Percentiles rank a stretch among this genome's conserved stretches.
Conservation (phyloP, 2,797 vertebrate genomes). For the Sebastes itinus region DNA sequence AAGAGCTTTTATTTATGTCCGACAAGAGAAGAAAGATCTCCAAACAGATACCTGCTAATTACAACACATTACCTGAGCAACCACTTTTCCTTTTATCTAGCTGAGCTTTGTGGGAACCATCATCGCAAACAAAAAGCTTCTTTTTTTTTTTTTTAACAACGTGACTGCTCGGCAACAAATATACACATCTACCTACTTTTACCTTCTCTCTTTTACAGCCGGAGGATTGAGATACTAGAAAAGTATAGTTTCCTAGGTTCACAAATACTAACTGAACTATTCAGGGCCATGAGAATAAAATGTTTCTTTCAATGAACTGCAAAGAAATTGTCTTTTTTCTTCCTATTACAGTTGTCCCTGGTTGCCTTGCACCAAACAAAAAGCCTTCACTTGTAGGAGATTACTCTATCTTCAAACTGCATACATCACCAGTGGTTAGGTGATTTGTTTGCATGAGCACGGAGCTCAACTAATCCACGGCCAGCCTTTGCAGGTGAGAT, state of each 20-base stretch:
- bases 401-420: slow-evolving; percentile 47
- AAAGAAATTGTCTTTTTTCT: not conserved
- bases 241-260: not conserved
- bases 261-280: not conserved
- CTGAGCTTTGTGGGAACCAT: not conserved
- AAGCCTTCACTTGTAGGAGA: slow-evolving; percentile 10
- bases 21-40: slow-evolving; percentile 9
- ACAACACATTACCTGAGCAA: slow-evolving; percentile 2
- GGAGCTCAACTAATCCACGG: slow-evolving; percentile 51
- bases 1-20: slow-evolving; percentile 36
- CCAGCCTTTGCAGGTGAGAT: slow-evolving; percentile 48
- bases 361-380: not conserved
- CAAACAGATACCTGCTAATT: slow-evolving; percentile 23
- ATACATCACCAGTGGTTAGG: slow-evolving; percentile 31
- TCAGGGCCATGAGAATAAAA: not conserved
- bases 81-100: slow-evolving; percentile 41
- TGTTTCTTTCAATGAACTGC: not conserved
- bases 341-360: not conserved
- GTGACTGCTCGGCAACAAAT: not conserved
- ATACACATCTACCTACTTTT: slow-evolving; percentile 1
- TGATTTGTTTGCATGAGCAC: slow-evolving; percentile 19
- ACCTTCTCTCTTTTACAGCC: not conserved
- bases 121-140: not conserved
- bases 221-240: not conserved
- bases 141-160: not conserved